Percentiles rank a stretch among this genome's conserved stretches.
These are phyloP conservation scores for Chaetodon trifasciatus DNA, from an alignment of 2,797 vertebrate genomes.

Conservation along the genomic window DNA sequence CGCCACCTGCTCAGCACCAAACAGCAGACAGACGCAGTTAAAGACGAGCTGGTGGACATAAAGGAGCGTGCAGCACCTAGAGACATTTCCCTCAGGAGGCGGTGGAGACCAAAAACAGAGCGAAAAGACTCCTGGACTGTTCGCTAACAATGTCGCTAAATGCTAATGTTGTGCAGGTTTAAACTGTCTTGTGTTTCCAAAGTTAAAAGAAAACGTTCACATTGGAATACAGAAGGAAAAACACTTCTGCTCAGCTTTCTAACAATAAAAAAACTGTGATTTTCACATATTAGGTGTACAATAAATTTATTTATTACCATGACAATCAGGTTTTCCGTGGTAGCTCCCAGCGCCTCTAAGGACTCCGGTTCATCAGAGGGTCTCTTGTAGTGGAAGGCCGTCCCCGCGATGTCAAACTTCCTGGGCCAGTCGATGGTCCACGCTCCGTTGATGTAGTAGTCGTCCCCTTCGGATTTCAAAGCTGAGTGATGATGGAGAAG, in stretches of 20 bases:
- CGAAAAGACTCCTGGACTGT: neutral
- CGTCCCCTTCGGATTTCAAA: conserved; percentile 95
- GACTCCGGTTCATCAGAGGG: conserved; percentile 95
- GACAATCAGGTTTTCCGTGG: conserved; percentile 93
- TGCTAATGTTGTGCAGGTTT: neutral
- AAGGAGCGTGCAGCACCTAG: too few relatives aligned
- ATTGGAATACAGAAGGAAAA: too few relatives aligned
- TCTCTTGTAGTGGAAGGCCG: conserved; percentile 97
- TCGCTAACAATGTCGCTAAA: neutral
- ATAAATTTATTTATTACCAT: conserved; percentile 87
- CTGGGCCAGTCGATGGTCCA: conserved; percentile 99
- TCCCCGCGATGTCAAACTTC: conserved; percentile 97
- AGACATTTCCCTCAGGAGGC: neutral
- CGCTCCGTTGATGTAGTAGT: conserved; percentile 98
- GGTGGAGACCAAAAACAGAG: conserved; percentile 19
- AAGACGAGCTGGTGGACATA: neutral
- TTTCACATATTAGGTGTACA: neutral
- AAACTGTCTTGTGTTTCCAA: neutral
- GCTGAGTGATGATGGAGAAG: conserved; percentile 80
- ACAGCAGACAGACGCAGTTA: too few relatives aligned
- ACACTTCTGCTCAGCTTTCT: too few relatives aligned
- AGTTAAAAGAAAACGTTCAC: too few relatives aligned
- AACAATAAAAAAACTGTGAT: too few relatives aligned
- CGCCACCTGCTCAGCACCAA: too few relatives aligned
- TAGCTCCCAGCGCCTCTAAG: conserved; percentile 94